A percentile compares a stretch with the other conserved stretches of the same genome.
Evolutionary conservation across 2,113 vertebrate genomes (phyloP).

Genomic region (Neotoma lepida): DNA sequence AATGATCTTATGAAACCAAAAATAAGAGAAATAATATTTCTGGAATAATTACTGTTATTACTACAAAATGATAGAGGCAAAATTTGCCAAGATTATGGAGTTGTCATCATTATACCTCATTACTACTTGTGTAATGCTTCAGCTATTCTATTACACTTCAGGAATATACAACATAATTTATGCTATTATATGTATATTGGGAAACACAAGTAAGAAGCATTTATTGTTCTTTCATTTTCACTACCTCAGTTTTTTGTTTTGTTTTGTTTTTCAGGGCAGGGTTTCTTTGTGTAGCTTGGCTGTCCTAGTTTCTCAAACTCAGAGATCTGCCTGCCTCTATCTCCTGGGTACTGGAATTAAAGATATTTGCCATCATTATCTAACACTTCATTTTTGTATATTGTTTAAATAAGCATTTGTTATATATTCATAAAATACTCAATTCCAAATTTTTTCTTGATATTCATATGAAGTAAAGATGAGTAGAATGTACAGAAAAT

Average conservation of each 20-base stretch:
- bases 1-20: constrained; percentile 54
- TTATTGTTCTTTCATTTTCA: background rate
- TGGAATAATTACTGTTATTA: constrained; percentile 63
- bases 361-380: background rate
- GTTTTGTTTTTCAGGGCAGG: background rate
- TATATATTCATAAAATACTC: background rate
- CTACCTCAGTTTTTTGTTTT: background rate
- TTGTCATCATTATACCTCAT: constrained; percentile 21
- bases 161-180: background rate
- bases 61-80: constrained; percentile 55
- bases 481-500: background rate
- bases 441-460: constrained; percentile 26
- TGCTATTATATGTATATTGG: background rate
- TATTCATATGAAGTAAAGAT: constrained; percentile 13
- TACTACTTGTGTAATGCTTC: background rate
- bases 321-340: background rate
- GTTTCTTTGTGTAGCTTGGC: background rate
- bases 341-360: background rate
- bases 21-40: constrained; percentile 45
- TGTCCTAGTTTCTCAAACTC: background rate
- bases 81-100: background rate
- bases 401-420: constrained; percentile 31
- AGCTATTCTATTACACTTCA: constrained; percentile 40
- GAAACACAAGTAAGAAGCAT: constrained; percentile 11
- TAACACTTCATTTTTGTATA: background rate